These are phyloP conservation scores for Patella ulyssiponensis DNA, from an alignment of 2,888 invertebrate genomes.

Conservation along the genomic window DNA sequence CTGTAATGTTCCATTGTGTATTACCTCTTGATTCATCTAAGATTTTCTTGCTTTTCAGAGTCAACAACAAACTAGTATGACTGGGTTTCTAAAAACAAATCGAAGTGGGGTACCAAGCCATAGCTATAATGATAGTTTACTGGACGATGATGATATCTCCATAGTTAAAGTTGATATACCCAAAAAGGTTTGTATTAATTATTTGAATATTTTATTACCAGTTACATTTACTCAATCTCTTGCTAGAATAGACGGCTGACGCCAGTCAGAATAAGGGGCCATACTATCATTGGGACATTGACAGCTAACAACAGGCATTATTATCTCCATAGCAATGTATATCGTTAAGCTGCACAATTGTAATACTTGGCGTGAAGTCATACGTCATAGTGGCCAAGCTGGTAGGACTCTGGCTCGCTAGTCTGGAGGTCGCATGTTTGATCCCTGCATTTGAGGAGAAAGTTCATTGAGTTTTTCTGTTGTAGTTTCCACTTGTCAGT, in stretches of 20 bases:
- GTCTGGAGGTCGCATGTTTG: too few species aligned
- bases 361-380: too few species aligned
- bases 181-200: not conserved
- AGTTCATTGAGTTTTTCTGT: too few species aligned
- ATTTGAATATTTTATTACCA: too few species aligned
- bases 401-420: too few species aligned
- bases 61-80: not conserved
- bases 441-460: too few species aligned
- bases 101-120: not conserved
- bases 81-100: not conserved
- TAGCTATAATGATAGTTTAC: not conserved
- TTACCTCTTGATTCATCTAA: not conserved
- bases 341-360: too few species aligned
- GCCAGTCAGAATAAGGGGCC: not conserved
- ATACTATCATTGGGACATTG: not conserved
- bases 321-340: not conserved
- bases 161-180: slow-evolving; percentile 1
- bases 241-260: too few species aligned
- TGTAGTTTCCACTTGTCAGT: too few species aligned
- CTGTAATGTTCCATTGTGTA: too few species aligned
- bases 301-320: not conserved
- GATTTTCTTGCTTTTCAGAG: not conserved
- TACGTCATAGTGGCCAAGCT: too few species aligned
- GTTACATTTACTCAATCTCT: too few species aligned
- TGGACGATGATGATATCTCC: not conserved